Base-by-base conservation (phyloP, 2,113 vertebrate genomes). In the Pachypanchax playfairii region DNA sequence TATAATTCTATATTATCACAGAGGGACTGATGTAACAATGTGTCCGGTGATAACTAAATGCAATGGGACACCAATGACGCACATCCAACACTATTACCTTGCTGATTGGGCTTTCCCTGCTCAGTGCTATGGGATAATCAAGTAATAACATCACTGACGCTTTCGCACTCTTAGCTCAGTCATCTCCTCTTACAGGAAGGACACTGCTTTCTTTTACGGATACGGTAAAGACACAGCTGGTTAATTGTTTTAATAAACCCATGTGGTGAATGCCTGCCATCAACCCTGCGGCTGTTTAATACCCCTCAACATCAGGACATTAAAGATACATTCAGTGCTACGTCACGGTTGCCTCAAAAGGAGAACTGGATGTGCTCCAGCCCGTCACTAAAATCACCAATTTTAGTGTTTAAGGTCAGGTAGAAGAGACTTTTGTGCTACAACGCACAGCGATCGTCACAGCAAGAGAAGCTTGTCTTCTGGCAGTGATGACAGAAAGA, bases 41-140 rank as follows among this genome's bases (percentile, higher is more conserved):
- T 78, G 65, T 87, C 84, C 47, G 64, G 58, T 60, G 48, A 77
- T 62, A 63, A 35, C 64, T 21, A 47, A 63, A 57, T 52, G 60
- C 25, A 65, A 7, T 5, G 36, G 70, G 58, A 78, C 75, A 76
- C 44, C 55, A 20, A 22, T 87, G 86, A 87, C 87, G 80, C 85
- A 85, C 75, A 33, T 24, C 22, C 69, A 24, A 8, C 47, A 25
- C 50, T 31, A 35, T 75, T 65, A 69, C 52, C 51, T 28, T 5
- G 54, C 58, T 75, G 64, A 80, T 51, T n/a, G 84, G 86, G 80
- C 58, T 83, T 85, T 76, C 79, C 84, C 83, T 58, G 47, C 74
- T 53, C 56, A 28, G 24, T 70, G 75, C 66, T 28, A 43, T 13
- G 75, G 44, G 70, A 56, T 59, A 70, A 77, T 21, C 44, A 39